Conservation (phyloP, 2,888 invertebrate species). For the Eudemis profundana region DNA sequence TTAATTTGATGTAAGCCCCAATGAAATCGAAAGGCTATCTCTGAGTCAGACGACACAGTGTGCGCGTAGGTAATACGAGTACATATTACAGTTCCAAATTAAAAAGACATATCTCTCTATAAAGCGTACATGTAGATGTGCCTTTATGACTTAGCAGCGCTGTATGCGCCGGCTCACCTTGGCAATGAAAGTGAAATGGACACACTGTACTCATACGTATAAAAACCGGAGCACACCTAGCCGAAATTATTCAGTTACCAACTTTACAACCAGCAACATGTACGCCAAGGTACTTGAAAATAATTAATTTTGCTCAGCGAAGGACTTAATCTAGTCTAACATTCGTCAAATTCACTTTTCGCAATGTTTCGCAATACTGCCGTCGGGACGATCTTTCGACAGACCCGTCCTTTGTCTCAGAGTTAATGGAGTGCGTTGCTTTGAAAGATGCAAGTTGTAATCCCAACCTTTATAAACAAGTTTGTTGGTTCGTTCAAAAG, state of each 20-base stretch:
- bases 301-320: slow-evolving; percentile 16
- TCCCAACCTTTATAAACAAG: slow-evolving; percentile 33
- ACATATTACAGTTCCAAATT: no score
- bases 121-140: no score
- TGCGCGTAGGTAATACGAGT: slow-evolving; percentile 58
- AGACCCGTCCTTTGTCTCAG: slow-evolving; percentile 40
- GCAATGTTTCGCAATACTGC: slow-evolving; percentile 37
- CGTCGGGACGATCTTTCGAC: slow-evolving; percentile 32
- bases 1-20: slow-evolving; percentile 54
- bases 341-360: slow-evolving; percentile 30
- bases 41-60: slow-evolving; percentile 64
- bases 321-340: slow-evolving; percentile 30
- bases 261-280: slow-evolving; percentile 80
- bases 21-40: slow-evolving; percentile 81
- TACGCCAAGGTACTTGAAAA: slow-evolving; percentile 75
- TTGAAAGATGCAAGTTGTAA: slow-evolving; percentile 34
- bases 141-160: no score
- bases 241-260: slow-evolving; percentile 83
- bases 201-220: slow-evolving; percentile 71
- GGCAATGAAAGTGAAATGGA: slow-evolving; percentile 82
- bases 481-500: slow-evolving; percentile 31
- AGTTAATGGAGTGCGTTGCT: slow-evolving; percentile 37
- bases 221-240: slow-evolving; percentile 78
- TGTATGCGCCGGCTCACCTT: slow-evolving; percentile 71
- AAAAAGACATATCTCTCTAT: no score